phyloP scores from a whole-genome alignment of 2,888 invertebrate genomes.

The Acholoe squamosa region DNA sequence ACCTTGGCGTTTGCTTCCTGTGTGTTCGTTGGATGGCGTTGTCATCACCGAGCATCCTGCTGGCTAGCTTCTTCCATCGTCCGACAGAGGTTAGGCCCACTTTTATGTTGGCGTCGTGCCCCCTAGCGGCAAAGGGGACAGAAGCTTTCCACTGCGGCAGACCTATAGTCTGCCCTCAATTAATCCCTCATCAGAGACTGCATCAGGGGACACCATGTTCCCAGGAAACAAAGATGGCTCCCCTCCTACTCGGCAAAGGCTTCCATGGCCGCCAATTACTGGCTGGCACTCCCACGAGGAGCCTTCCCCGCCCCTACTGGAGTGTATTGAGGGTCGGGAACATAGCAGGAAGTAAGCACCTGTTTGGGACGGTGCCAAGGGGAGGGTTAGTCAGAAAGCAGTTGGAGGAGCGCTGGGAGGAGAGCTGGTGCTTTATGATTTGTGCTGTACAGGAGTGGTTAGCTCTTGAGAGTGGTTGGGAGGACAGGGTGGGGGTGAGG shows the following conservation, averaged over 20 bases:
- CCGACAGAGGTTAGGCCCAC: slow-evolving; percentile 2
- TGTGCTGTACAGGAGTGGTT: not conserved
- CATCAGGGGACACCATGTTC: not conserved
- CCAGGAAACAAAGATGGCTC: slow-evolving; percentile 45
- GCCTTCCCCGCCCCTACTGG: not conserved
- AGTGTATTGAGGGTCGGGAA: not conserved
- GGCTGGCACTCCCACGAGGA: not conserved
- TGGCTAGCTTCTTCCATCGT: not conserved
- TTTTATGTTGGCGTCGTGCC: not conserved
- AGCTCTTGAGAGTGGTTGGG: not conserved
- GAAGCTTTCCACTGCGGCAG: not conserved
- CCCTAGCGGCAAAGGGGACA: not conserved
- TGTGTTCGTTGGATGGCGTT: not conserved
- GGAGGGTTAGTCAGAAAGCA: slow-evolving; percentile 18
- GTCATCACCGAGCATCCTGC: not conserved
- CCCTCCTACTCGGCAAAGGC: not conserved
- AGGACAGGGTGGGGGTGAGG: not conserved
- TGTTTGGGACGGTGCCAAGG: slow-evolving; percentile 36
- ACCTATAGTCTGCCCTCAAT: slow-evolving; percentile 28
- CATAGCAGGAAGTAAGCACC: slow-evolving; percentile 34
- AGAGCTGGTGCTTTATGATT: slow-evolving; percentile 4
- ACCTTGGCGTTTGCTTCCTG: too few species aligned
- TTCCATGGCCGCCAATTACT: slow-evolving; percentile 48
- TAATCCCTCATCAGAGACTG: slow-evolving; percentile 29
- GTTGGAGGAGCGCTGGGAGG: not conserved